Conservation (phyloP, 1,140 invertebrate species). For the Leguminivora glycinivorella region DNA sequence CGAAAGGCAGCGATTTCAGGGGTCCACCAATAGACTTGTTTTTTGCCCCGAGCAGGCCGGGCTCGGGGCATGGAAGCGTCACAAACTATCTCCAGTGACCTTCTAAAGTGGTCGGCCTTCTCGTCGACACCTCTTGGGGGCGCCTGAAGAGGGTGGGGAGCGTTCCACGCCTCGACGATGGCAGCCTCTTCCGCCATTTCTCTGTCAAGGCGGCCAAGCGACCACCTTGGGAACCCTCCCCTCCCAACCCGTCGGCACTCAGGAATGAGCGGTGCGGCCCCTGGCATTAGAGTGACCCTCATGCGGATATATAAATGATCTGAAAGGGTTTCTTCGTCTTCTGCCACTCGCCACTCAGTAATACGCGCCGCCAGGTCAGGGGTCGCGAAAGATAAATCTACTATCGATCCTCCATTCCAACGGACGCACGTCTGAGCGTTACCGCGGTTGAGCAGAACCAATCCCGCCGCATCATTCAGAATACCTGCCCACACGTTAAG, state of each 20-base stretch:
- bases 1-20: no score
- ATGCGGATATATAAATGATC: neutral
- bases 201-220: neutral
- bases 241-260: neutral
- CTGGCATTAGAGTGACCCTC: neutral
- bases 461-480: no score
- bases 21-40: no score
- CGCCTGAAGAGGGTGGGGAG: neutral
- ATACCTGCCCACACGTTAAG: no score
- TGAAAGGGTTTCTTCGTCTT: neutral
- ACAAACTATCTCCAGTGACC: no score
- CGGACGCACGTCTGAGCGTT: no score
- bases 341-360: neutral
- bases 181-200: no score
- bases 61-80: no score
- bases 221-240: neutral
- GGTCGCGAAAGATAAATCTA: neutral
- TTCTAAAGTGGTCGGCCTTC: neutral
- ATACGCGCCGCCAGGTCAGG: neutral
- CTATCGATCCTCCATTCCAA: neutral
- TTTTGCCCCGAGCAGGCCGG: no score
- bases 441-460: neutral
- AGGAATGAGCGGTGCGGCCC: neutral
- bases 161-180: no score
- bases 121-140: neutral